These are phyloP conservation scores for Trachops cirrhosus DNA, from an alignment of 2,797 vertebrate species.

Conservation along the genomic window DNA sequence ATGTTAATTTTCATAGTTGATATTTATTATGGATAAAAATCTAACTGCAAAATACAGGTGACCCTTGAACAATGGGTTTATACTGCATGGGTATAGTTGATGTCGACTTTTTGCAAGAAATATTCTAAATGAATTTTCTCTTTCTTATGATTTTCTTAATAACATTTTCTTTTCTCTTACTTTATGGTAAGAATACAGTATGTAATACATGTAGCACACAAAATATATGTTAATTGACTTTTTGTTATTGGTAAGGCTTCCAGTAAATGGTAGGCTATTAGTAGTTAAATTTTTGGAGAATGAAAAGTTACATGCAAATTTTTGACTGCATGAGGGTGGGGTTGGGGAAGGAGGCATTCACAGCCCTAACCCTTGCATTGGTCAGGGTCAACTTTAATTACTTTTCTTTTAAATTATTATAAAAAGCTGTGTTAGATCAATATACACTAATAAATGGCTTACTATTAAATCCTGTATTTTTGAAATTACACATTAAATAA, in stretches of 20 bases:
- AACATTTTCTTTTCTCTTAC: neutral
- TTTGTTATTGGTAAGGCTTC: neutral
- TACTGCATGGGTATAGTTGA: neutral
- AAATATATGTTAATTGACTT: neutral
- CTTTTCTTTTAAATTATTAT: conserved; percentile 5
- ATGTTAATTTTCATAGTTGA: conserved; percentile 33
- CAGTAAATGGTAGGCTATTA: neutral
- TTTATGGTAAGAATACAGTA: neutral
- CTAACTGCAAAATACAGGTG: neutral
- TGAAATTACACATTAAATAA: neutral
- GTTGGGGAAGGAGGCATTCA: neutral
- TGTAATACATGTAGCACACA: neutral
- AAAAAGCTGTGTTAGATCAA: neutral
- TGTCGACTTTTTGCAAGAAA: neutral
- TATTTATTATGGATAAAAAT: conserved; percentile 24
- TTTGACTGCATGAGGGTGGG: neutral
- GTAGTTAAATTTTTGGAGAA: neutral
- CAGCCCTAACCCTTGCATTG: neutral
- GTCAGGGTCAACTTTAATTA: neutral
- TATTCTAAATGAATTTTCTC: neutral
- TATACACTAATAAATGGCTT: neutral
- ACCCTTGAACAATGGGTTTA: neutral
- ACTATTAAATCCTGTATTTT: neutral
- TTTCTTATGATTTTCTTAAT: neutral
- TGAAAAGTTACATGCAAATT: neutral